Base-by-base conservation (phyloP, 2,797 vertebrate species). In the Acanthiza pusilla region DNA sequence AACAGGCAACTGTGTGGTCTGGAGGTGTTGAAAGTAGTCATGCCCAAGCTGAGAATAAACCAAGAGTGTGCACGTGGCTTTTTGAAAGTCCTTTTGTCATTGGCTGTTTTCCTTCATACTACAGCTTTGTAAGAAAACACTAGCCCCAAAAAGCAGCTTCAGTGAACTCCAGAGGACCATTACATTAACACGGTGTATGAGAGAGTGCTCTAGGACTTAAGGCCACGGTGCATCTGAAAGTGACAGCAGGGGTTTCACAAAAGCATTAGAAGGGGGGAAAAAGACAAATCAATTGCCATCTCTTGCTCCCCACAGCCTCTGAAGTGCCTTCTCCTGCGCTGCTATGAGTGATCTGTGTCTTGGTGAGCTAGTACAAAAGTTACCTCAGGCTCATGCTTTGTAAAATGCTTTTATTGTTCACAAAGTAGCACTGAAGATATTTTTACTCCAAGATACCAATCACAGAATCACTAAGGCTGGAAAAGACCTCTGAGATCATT, bases 251-350 rank as follows among this genome's bases (percentile, higher is more conserved):
- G 12, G 2, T 7, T 30, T 78, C 53, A 23, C 18, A 38, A 32
- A 50, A n/a, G 11, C 10, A 3, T 4, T 13, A 1, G 8, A 1
- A 38, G 38, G 38, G 38, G 3, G 6, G 16, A 1, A 14, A 20
- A 14, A 2, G 17, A 18, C 13, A 36, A 3, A 5, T 10, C 10
- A 4, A 8, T 67, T 85, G 47, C 16, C 13, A 5, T 4, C 3
- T 50, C 34, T 13, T 25, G 16, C 17, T 51, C 18, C 32, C 3
- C 8, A 10, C 29, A 23, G 48, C 19, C 29, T 14, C 12, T n/a
- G 32, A 7, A 22, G 48, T 13, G 1, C 45, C 25, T 42, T 65
- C 6, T 27, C n/a, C 40, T 16, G 13, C 54, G 18, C 48, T 34
- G 16, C 20, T 45, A 38, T 61, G 55, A 30, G 23, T 11, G 27